Conservation (phyloP, 2,113 vertebrate species). For the Himantopus leucocephalus region DNA sequence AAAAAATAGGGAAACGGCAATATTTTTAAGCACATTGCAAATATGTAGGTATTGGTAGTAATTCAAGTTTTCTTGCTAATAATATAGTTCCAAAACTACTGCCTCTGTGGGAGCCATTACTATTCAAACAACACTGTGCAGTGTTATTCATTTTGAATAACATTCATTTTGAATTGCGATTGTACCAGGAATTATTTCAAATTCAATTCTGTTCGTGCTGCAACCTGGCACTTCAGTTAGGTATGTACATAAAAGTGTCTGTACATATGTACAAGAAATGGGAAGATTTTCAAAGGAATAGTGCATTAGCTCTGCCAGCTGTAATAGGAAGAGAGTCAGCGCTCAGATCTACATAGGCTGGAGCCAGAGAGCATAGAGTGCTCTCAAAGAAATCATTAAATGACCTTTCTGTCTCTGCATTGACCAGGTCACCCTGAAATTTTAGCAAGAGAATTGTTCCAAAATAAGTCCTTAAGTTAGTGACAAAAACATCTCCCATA, state of each 20-base stretch:
- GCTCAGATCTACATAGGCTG: background rate
- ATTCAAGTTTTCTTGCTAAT: constrained; percentile 35
- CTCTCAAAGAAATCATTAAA: background rate
- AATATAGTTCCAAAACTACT: constrained; percentile 21
- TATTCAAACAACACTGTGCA: constrained; percentile 28
- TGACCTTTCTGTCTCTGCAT: background rate
- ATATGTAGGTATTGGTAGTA: background rate
- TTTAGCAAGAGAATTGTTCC: background rate
- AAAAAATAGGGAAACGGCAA: background rate
- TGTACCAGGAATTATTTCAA: constrained; percentile 24
- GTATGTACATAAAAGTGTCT: background rate
- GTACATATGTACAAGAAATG: background rate
- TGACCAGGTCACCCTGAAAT: background rate
- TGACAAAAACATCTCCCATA: background rate
- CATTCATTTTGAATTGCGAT: background rate
- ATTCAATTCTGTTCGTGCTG: background rate
- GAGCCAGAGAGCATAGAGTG: background rate
- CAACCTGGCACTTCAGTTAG: background rate
- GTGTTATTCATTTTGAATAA: constrained; percentile 3
- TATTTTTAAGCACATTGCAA: constrained; percentile 7
- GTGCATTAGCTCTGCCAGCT: background rate
- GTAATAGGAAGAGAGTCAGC: background rate
- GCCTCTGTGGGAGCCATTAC: constrained; percentile 17
- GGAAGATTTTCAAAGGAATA: background rate
- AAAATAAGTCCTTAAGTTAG: background rate